phyloP scores from a whole-genome alignment of 1,140 invertebrate genomes.

The Polypedilum vanderplanki region DNA sequence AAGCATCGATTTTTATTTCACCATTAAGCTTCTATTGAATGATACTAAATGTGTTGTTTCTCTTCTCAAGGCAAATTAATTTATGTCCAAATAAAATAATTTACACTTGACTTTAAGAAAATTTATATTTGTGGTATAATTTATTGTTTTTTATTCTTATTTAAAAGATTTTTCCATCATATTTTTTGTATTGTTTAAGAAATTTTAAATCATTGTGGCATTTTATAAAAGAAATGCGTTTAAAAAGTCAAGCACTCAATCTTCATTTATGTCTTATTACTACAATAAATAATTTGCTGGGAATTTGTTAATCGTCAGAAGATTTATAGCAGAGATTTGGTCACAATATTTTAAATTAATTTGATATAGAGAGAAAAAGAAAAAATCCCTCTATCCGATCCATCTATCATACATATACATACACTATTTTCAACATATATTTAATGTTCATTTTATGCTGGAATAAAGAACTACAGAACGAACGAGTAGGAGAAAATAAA shows the following conservation, averaged over 20 bases:
- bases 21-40: neutral
- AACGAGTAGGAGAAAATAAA: neutral
- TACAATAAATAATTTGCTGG: too few relatives aligned
- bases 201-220: too few relatives aligned
- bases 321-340: neutral
- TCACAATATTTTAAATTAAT: constrained; percentile 8
- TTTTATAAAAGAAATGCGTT: too few relatives aligned
- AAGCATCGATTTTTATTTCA: neutral
- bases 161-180: too few relatives aligned
- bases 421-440: neutral
- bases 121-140: neutral
- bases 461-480: neutral
- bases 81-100: neutral
- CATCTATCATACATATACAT: neutral
- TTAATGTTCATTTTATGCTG: constrained; percentile 19
- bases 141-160: neutral
- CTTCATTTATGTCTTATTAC: too few relatives aligned
- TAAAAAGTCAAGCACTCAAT: too few relatives aligned
- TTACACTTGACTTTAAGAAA: neutral
- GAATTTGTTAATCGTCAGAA: neutral
- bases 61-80: neutral
- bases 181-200: too few relatives aligned
- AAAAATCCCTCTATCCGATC: neutral
- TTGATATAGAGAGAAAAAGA: neutral
- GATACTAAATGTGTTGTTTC: too few relatives aligned